Percentiles rank a stretch among this genome's conserved stretches.
Evolutionary conservation across 2,113 vertebrate genomes (phyloP).

Genomic region (Entomyzon cyanotis): DNA sequence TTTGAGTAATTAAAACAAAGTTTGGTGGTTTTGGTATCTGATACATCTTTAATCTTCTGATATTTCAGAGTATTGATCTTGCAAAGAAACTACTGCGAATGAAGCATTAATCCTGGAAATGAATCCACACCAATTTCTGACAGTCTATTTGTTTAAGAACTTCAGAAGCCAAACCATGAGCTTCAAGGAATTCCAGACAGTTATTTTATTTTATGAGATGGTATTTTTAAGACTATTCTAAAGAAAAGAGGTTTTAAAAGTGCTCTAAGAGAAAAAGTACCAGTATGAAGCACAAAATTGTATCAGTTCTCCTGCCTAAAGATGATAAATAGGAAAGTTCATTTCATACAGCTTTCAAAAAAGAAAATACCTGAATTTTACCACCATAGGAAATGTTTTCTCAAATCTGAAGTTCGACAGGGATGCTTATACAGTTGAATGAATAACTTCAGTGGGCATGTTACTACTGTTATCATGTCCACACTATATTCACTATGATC

Average conservation of each 20-base stretch:
- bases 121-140: conserved; percentile 71
- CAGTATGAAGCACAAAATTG: conserved; percentile 21
- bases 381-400: not conserved
- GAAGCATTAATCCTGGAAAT: conserved; percentile 69
- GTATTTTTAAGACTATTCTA: conserved; percentile 70
- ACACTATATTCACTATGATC: not conserved
- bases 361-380: not conserved
- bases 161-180: conserved; percentile 74
- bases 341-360: not conserved
- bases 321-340: not conserved
- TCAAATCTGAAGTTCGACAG: not conserved
- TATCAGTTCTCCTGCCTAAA: conserved; percentile 6
- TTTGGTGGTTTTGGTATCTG: conserved; percentile 71
- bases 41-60: conserved; percentile 77
- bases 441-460: not conserved
- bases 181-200: conserved; percentile 79
- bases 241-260: conserved; percentile 58
- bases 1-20: conserved; percentile 78
- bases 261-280: conserved; percentile 9
- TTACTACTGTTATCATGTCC: not conserved
- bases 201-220: conserved; percentile 72
- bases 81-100: conserved; percentile 67
- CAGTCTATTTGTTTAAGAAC: conserved; percentile 77
- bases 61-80: conserved; percentile 77
- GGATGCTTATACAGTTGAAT: not conserved